These are phyloP conservation scores for Scelioninae gen. 2 DNA, from an alignment of 2,888 invertebrate genomes.

Conservation along the genomic window DNA sequence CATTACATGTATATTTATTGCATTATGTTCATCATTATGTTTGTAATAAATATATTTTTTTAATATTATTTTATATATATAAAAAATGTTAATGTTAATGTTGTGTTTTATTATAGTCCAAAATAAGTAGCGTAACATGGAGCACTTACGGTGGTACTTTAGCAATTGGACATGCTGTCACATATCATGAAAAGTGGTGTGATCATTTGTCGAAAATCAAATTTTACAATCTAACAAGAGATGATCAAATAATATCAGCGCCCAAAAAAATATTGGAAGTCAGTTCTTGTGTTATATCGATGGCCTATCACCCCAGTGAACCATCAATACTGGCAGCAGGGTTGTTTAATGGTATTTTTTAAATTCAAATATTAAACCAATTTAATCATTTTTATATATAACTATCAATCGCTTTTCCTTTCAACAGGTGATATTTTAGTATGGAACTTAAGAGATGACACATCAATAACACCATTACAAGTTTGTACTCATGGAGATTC, in stretches of 20 bases:
- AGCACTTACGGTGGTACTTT: constrained; percentile 71
- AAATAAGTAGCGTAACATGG: constrained; percentile 71
- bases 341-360: constrained; percentile 69
- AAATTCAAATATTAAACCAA: too few species aligned
- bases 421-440: constrained; percentile 71
- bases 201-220: constrained; percentile 70
- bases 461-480: constrained; percentile 64
- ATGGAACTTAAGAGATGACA: constrained; percentile 72
- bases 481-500: constrained; percentile 69
- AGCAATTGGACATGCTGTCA: constrained; percentile 67
- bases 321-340: constrained; percentile 76
- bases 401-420: neutral
- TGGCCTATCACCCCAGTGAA: constrained; percentile 76
- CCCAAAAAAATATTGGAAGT: constrained; percentile 67
- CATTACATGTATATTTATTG: too few species aligned
- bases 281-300: constrained; percentile 75
- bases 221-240: constrained; percentile 68
- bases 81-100: too few species aligned
- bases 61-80: neutral
- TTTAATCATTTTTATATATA: too few species aligned
- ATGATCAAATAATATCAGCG: constrained; percentile 64
- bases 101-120: constrained; percentile 65
- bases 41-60: neutral
- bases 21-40: too few species aligned
- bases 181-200: constrained; percentile 71